Evolutionary conservation across 23 tunicate species (phyloP).

Genomic region (Halocynthia aurantium): DNA sequence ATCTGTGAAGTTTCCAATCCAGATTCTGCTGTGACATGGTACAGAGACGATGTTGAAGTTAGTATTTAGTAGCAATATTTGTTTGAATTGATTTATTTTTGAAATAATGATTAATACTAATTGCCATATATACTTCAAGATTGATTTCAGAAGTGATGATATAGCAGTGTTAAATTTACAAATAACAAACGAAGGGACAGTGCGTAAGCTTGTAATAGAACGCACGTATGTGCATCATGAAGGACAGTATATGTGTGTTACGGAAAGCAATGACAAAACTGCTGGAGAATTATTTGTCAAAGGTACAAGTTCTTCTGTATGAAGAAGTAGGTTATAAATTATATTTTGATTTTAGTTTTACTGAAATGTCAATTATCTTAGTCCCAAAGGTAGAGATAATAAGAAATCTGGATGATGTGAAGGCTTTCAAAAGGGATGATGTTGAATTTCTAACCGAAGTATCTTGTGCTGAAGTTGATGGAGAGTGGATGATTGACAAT

Average conservation of each 20-base stretch:
- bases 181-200: conserved; percentile 12
- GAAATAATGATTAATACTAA: too few species aligned
- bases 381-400: conserved; percentile 34
- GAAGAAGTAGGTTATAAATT: neutral
- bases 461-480: conserved; percentile 39
- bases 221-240: conserved; percentile 48
- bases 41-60: conserved; percentile 46
- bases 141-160: neutral
- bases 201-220: conserved; percentile 23
- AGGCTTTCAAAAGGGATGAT: conserved; percentile 38
- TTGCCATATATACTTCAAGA: neutral
- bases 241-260: conserved; percentile 36
- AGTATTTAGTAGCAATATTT: neutral
- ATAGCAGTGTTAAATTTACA: conserved; percentile 8
- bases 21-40: conserved; percentile 43
- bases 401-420: conserved; percentile 16
- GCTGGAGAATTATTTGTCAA: conserved; percentile 42
- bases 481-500: conserved; percentile 57
- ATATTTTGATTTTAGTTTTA: neutral
- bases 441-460: conserved; percentile 20
- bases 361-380: conserved; percentile 2
- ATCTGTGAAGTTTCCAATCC: conserved; percentile 44
- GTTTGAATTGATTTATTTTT: too few species aligned
- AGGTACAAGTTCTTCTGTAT: conserved; percentile 6
- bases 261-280: conserved; percentile 15